phyloP scores from a whole-genome alignment of 64 coral and sea anemone species.

The Orbicella faveolata region DNA sequence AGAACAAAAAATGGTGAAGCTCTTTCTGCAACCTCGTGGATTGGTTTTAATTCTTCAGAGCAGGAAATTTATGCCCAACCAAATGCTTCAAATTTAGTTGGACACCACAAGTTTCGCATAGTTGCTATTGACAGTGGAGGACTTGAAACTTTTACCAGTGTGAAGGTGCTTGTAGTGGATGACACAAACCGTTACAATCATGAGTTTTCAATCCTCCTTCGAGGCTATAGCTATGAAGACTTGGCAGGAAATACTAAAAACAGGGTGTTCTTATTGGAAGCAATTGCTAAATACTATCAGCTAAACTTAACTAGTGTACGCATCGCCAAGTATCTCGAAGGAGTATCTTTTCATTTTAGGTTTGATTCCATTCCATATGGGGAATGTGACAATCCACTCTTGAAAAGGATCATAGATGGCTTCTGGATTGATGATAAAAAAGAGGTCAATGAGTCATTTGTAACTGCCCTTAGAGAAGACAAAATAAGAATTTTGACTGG shows the following conservation, averaged over 20 bases:
- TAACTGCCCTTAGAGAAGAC: background rate
- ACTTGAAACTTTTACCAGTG: constrained; percentile 16
- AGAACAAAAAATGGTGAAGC: constrained; percentile 5
- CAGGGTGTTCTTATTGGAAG: constrained; percentile 1
- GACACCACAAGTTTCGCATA: constrained; percentile 37
- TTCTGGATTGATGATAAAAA: background rate
- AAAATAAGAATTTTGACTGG: background rate
- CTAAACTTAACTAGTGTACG: constrained; percentile 27
- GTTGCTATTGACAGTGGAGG: constrained; percentile 31
- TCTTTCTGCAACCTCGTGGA: constrained; percentile 43
- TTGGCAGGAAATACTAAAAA: background rate
- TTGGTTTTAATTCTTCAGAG: constrained; percentile 22
- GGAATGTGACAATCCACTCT: constrained; percentile 19
- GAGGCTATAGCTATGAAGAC: background rate
- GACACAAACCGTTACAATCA: constrained; percentile 45
- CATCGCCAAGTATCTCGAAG: constrained; percentile 14
- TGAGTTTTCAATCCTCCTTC: constrained; percentile 2
- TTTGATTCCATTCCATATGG: constrained; percentile 65
- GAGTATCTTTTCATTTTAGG: constrained; percentile 46
- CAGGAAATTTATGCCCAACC: constrained; percentile 43
- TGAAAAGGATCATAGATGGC: constrained; percentile 24
- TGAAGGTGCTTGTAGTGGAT: background rate
- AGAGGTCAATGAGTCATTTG: background rate
- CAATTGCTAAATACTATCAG: constrained; percentile 46
- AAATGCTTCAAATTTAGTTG: background rate